These are phyloP conservation scores for Ornithorhynchus anatinus DNA, from an alignment of 2,113 vertebrate genomes.

Conservation along the genomic window DNA sequence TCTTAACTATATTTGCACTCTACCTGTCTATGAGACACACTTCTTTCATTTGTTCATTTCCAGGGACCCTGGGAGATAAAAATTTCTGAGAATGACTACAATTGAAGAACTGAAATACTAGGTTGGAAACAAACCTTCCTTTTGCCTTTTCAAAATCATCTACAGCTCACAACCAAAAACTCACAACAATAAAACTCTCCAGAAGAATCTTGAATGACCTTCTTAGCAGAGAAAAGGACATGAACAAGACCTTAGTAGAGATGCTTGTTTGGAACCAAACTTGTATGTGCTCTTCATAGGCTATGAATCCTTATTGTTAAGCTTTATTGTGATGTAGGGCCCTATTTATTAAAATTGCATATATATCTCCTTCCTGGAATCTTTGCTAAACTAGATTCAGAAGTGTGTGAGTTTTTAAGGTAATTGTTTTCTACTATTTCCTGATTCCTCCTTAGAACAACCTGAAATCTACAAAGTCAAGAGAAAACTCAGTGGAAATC, in stretches of 20 bases:
- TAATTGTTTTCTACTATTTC: not conserved
- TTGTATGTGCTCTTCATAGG: not conserved
- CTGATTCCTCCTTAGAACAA: not conserved
- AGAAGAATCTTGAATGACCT: too few relatives aligned
- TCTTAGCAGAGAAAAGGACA: not conserved
- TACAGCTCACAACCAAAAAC: too few relatives aligned
- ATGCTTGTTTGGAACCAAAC: not conserved
- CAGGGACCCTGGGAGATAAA: too few relatives aligned
- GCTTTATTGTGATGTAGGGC: not conserved
- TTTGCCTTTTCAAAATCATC: too few relatives aligned
- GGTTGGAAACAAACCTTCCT: too few relatives aligned
- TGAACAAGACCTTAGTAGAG: not conserved
- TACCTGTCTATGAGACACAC: too few relatives aligned
- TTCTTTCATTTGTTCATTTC: too few relatives aligned
- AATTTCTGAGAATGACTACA: too few relatives aligned
- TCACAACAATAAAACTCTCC: too few relatives aligned
- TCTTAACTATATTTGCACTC: too few relatives aligned
- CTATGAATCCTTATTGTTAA: too few relatives aligned
- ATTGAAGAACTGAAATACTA: too few relatives aligned
- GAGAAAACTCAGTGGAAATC: not conserved
- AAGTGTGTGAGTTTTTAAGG: not conserved
- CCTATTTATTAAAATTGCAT: not conserved
- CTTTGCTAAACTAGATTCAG: not conserved
- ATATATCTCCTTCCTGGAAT: not conserved
- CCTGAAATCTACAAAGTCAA: not conserved